Conservation (phyloP, 2,797 vertebrate species). For the Vipera latastei region DNA sequence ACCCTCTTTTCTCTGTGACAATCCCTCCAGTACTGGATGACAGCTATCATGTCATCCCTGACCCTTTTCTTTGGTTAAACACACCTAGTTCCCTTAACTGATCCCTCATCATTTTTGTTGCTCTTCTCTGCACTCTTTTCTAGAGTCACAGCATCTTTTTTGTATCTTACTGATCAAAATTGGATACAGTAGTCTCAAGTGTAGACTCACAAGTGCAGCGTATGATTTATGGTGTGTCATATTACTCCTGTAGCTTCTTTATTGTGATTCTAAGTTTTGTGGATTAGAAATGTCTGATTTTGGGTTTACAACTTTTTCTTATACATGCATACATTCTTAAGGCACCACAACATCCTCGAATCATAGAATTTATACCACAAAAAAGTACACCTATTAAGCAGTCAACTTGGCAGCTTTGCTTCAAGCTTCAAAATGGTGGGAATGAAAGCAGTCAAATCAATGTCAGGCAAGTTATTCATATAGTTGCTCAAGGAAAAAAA, state of each 20-base stretch:
- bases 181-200: neutral
- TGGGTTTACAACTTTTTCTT: neutral
- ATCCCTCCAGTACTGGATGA: neutral
- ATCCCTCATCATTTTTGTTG: neutral
- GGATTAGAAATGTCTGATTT: neutral
- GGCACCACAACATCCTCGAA: neutral
- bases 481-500: neutral
- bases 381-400: neutral
- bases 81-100: neutral
- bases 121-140: neutral
- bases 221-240: neutral
- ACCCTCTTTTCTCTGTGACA: neutral
- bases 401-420: constrained; percentile 16
- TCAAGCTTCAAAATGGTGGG: neutral
- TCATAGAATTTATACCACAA: neutral
- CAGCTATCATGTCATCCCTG: neutral
- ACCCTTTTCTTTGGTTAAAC: neutral
- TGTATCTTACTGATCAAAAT: neutral
- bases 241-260: neutral
- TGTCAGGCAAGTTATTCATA: fast-evolving
- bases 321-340: neutral
- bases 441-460: neutral
- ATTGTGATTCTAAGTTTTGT: neutral
- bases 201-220: neutral
- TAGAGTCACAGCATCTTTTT: neutral